Base-by-base conservation (phyloP, 2,797 vertebrate species). In the Urocyon cinereoargenteus region DNA sequence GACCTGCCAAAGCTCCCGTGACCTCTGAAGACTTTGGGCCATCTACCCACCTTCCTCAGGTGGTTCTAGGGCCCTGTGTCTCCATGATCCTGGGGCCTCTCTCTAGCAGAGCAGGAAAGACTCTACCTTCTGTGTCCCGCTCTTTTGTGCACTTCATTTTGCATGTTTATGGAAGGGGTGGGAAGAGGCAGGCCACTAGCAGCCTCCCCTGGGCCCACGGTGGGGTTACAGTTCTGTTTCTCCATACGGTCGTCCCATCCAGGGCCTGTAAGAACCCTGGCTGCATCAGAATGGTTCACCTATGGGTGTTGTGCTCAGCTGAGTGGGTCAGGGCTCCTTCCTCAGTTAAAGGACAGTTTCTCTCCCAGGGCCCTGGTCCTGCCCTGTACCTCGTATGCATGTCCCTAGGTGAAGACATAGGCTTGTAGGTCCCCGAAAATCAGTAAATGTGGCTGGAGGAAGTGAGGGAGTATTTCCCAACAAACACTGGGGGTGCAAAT, bases 111-210 rank as follows among this genome's bases (percentile, higher is more conserved):
- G 15, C 34, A 1, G 3, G 55, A 66, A 90, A 55, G 21, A 68
- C 26, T 34, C 84, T 18, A 13, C 49, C 73, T 94, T 86, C 34
- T 36, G 51, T 12, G 15, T 12, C 78, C 61, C 18, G n/a, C 11
- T 57, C 34, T 92, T 36, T 31, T 7, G 11, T 57, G 36, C 77
- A 62, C 89, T 88, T 57, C 21, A 2, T 66, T 64, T 61, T 6
- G 3, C 14, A 0, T 53, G 15, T 36, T 11, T 53, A 1, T 28
- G 8, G 45, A 18, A 73, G 75, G n/a, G 36, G 26, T 0, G 0
- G 51, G 57, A 61, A 91, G 51, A 59, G 10, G 26, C 9, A n/a
- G 64, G 61, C 34, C 6, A 12, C 64, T 2, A 15, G 24, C 40
- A 26, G 26, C 16, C 51, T 81, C 79, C 2, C 21, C 68, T 40